Base-by-base conservation (phyloP, 2,113 vertebrate species). In the Thamnophis sirtalis region DNA sequence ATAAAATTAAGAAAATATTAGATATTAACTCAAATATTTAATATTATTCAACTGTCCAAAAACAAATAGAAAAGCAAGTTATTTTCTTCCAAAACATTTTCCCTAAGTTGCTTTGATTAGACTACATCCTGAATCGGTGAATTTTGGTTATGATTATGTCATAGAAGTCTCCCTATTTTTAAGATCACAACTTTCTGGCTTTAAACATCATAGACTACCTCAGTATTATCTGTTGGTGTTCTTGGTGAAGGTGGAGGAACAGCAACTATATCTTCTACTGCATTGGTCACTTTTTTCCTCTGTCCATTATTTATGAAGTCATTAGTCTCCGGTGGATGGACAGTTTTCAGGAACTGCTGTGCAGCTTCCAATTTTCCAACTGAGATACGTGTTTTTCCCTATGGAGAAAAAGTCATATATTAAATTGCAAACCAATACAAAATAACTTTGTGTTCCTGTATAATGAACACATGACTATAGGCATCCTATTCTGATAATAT, bases 331-430 rank as follows among this genome's bases (percentile, higher is more conserved):
- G 93, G 92, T 43, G 94, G 48, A 93, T 96, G 94, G 88, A 87
- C 88, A 94, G 97, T 96, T 92, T 95, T 97, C 94, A 97, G 94
- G 94, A 98, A 97, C 63, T 5, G 90, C 95, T 96, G 96, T 50
- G 97, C 92, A 38, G 96, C 96, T 95, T 98, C 96, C 93, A 95
- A 93, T 48, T 97, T 96, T 94, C 92, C 98, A 94, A 96, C 93
- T 49, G 93, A 92, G 51, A 92, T 97, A 96, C 96, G 96, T 54
- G 97, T 93, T 94, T 98, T 98, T 91, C 95, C 91, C 98, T 98
- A 95, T 93, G 92, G 95, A 93, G 2, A 33, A 93, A 94, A 94
- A 19, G 92, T 5, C 0, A 93, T 60, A 84, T 48, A 4, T 92
- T 80, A 80, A 53, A 87, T 51, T 90, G 80, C 89, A 38, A 86